phyloP scores from a whole-genome alignment of 30 jellyfish, hydroid and myxozoan genomes.

The Clytia hemisphaerica region DNA sequence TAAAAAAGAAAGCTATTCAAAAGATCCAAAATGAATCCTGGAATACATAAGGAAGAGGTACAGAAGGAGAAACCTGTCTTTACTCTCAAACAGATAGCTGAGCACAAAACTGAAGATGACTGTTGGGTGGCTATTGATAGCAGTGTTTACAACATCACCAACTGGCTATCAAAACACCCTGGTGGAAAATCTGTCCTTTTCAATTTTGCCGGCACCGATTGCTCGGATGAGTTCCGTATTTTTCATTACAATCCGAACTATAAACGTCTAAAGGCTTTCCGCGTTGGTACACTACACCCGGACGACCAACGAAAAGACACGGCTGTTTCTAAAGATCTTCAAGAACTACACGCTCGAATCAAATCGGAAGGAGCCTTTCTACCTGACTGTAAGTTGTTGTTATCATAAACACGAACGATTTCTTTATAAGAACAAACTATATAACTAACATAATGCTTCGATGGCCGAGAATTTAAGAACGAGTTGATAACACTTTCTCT shows the following conservation, averaged over 20 bases:
- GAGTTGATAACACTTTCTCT: no score
- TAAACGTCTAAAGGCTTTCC: constrained; percentile 50
- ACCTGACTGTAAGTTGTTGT: constrained; percentile 71
- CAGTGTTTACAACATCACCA: constrained; percentile 73
- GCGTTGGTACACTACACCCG: constrained; percentile 45
- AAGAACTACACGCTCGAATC: constrained; percentile 33
- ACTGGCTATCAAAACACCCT: constrained; percentile 79
- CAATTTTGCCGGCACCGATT: constrained; percentile 86
- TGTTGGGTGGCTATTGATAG: constrained; percentile 62
- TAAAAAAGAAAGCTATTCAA: no score
- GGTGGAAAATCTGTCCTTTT: constrained; percentile 69
- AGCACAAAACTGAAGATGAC: constrained; percentile 60
- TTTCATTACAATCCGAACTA: constrained; percentile 53
- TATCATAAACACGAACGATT: background rate
- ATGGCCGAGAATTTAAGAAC: no score
- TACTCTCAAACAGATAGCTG: constrained; percentile 51
- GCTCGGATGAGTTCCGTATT: constrained; percentile 75
- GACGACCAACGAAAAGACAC: constrained; percentile 25
- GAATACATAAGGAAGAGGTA: no score
- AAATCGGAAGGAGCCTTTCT: constrained; percentile 58
- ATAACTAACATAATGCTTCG: no score
- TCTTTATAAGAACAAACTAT: background rate
- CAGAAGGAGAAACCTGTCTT: no score
- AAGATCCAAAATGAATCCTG: no score
- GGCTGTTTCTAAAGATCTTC: constrained; percentile 56